A percentile compares a stretch with the other conserved stretches of the same genome.
These are phyloP conservation scores for Oriolus oriolus DNA, from an alignment of 2,113 vertebrate genomes.

Conservation along the genomic window DNA sequence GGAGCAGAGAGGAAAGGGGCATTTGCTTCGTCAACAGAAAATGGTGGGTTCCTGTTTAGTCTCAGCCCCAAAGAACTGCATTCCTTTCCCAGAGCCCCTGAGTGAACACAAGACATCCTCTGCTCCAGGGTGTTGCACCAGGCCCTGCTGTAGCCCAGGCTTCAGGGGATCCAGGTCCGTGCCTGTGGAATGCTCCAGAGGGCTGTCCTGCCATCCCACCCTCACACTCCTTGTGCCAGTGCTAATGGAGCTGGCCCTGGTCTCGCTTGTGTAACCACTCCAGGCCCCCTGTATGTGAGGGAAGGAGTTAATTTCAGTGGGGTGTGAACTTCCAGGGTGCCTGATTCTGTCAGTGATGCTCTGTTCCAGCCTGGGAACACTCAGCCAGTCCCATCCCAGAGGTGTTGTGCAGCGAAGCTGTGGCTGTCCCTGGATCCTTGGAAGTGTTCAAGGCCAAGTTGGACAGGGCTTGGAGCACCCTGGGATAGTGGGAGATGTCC, in stretches of 20 bases:
- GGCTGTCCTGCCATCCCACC: not conserved
- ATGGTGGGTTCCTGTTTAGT: not conserved
- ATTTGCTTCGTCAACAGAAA: not conserved
- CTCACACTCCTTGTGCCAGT: fast-evolving
- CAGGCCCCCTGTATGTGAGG: not conserved
- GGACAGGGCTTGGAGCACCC: fast-evolving
- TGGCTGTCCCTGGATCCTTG: not conserved
- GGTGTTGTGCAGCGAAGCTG: not conserved
- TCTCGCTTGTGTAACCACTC: fast-evolving
- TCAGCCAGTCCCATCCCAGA: not conserved
- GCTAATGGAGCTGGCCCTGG: fast-evolving
- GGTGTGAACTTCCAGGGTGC: not conserved
- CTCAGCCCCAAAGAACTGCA: not conserved
- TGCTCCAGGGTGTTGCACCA: not conserved
- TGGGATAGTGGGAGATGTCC: not conserved
- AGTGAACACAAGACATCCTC: not conserved
- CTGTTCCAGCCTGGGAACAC: not conserved
- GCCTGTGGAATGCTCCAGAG: not conserved
- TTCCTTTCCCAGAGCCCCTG: not conserved
- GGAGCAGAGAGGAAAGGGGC: not conserved
- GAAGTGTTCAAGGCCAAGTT: not conserved
- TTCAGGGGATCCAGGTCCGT: not conserved
- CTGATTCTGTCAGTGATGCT: too few species aligned
- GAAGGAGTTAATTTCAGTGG: not conserved
- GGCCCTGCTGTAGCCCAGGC: not conserved